These are phyloP conservation scores for Raphicerus campestris DNA, from an alignment of 2,113 vertebrate genomes.

Conservation along the genomic window DNA sequence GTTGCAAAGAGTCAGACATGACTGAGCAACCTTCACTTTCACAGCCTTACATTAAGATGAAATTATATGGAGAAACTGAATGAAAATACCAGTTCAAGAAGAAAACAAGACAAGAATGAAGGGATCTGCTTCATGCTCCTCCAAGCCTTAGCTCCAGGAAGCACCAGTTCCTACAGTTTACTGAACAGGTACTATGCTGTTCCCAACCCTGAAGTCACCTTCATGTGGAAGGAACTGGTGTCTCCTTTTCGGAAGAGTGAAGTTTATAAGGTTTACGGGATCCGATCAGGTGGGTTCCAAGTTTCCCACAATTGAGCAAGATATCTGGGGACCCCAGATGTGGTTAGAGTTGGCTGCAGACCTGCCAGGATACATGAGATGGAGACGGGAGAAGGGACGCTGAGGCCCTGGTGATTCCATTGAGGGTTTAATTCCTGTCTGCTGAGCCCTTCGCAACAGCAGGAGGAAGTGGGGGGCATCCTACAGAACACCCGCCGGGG, in stretches of 20 bases:
- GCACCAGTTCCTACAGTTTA: background rate
- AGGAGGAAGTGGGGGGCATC: background rate
- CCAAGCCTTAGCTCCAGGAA: background rate
- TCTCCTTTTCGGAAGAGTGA: background rate
- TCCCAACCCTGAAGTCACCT: background rate
- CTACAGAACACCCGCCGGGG: background rate
- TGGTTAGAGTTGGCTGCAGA: background rate
- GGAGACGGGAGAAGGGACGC: background rate
- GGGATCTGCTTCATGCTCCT: background rate
- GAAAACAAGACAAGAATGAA: background rate
- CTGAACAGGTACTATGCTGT: background rate
- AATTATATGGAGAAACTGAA: background rate
- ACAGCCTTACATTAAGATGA: background rate
- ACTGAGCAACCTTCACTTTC: background rate
- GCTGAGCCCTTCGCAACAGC: background rate
- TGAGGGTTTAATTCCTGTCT: background rate
- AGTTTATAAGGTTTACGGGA: background rate
- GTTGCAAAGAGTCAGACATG: background rate
- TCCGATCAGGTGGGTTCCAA: fast-evolving
- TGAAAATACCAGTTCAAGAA: background rate
- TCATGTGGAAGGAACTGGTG: fast-evolving
- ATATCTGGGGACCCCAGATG: background rate
- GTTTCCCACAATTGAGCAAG: background rate
- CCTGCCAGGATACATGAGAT: background rate
- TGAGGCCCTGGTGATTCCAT: background rate